Percentiles rank a stretch among this genome's conserved stretches.
These are phyloP conservation scores for Tiliacea citrago DNA, from an alignment of 2,888 invertebrate species.

Conservation along the genomic window DNA sequence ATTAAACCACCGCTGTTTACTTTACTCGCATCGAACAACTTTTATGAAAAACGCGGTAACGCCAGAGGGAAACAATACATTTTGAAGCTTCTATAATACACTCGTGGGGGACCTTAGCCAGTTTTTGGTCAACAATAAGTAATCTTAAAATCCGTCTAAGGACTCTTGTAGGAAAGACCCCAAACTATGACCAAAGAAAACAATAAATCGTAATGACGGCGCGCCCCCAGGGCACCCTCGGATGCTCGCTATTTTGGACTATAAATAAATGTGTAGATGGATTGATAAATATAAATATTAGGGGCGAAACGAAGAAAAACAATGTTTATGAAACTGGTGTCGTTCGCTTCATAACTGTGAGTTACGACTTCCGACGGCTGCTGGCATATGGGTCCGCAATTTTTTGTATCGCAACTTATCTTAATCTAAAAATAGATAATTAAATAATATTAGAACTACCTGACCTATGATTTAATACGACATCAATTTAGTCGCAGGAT, in stretches of 20 bases:
- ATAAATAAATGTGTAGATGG: constrained; percentile 91
- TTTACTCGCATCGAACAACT: constrained; percentile 36
- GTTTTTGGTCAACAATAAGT: constrained; percentile 75
- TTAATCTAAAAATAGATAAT: constrained; percentile 77
- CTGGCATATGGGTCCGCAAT: constrained; percentile 86
- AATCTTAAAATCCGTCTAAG: constrained; percentile 82
- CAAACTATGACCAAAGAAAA: constrained; percentile 88
- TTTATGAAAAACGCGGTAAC: constrained; percentile 56
- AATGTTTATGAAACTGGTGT: constrained; percentile 91
- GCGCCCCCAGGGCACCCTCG: constrained; percentile 87
- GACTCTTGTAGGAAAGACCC: constrained; percentile 78
- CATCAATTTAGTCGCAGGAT: neutral
- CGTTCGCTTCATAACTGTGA: constrained; percentile 90
- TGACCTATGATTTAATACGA: constrained; percentile 42
- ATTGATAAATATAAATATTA: constrained; percentile 91
- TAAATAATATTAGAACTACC: constrained; percentile 60
- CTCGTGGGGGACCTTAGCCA: constrained; percentile 72
- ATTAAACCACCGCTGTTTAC: constrained; percentile 49
- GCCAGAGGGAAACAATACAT: constrained; percentile 54
- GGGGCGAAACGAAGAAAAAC: constrained; percentile 91
- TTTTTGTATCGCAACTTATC: constrained; percentile 80
- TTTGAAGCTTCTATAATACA: constrained; percentile 65
- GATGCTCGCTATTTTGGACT: constrained; percentile 89
- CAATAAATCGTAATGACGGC: constrained; percentile 90
- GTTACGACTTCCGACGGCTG: constrained; percentile 90